These are phyloP conservation scores for Acrobasis repandana DNA, from an alignment of 2,888 invertebrate genomes.

Conservation along the genomic window DNA sequence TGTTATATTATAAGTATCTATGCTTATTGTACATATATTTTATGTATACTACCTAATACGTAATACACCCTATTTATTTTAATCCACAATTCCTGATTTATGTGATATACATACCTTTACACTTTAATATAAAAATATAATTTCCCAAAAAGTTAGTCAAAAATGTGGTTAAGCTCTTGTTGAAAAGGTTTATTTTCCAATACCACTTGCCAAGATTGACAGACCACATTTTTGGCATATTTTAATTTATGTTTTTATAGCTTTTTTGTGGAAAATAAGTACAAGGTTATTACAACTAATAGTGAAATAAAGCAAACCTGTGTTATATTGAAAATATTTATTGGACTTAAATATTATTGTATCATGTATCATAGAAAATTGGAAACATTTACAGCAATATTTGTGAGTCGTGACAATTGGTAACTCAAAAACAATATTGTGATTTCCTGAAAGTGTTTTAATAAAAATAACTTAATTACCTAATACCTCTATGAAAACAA, in stretches of 20 bases:
- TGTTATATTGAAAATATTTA: constrained; percentile 13
- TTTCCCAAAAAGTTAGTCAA: too few species aligned
- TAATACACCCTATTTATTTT: too few species aligned
- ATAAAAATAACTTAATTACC: constrained; percentile 49
- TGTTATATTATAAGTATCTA: not conserved
- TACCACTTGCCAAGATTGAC: not conserved
- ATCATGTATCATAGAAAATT: constrained; percentile 3
- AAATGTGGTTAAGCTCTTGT: too few species aligned
- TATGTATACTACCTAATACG: too few species aligned
- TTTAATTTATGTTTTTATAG: too few species aligned
- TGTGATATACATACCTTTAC: too few species aligned
- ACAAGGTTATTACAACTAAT: constrained; percentile 5
- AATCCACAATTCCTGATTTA: too few species aligned
- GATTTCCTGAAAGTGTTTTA: constrained; percentile 21
- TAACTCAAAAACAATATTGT: constrained; percentile 24
- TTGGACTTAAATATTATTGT: constrained; percentile 15
- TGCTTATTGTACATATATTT: not conserved
- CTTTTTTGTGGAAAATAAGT: too few species aligned
- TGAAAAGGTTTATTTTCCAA: not conserved
- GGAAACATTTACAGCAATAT: constrained; percentile 1
- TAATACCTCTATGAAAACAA: constrained; percentile 41
- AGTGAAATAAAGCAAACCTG: constrained; percentile 27
- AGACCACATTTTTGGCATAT: too few species aligned
- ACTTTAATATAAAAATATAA: too few species aligned
- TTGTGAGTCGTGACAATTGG: constrained; percentile 18